Base-by-base conservation (phyloP, 2,113 vertebrate species). In the Mastomys natalensis region DNA sequence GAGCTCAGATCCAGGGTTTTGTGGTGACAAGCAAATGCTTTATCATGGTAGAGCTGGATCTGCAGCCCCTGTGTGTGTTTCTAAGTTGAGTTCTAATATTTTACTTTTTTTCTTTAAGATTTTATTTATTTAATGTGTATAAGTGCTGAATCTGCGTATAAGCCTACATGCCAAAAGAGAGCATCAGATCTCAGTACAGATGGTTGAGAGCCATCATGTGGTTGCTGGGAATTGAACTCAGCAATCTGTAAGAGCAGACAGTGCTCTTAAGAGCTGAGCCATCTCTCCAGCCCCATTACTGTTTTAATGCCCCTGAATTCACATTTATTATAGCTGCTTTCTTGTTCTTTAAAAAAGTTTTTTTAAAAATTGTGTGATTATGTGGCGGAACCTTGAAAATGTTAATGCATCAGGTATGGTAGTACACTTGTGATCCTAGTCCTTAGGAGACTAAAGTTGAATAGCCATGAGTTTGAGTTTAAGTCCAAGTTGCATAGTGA, bases 1-100 rank as follows among this genome's bases (percentile, higher is more conserved):
- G 29, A 66, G 8, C 34, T 51, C 45, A 48, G 64, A 70, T 4
- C 9, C 48, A 40, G 85, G 45, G 48, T 22, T 87, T 87, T 53
- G 22, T 53, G 34, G 24, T 55, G 7, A 29, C 34, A 29, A 51
- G 85, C 34, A 87, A 37, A 86, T 87, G 4, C 21, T 53, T 6
- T 70, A 53, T 31, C 31, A 48, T 6, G 24, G 31, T 51, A 10
- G 70, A 72, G 37, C 62, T 87, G 10, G 34, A 87, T 53, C 34
- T 87, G 45, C 64, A 72, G 31, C 34, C 10, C 19, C 11, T 72
- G 13, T 72, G 68, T n/a, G 13, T 87, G 48, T 72, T 96, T 92
- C 68, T 93, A 77, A 96, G 82, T 93, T 95, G 66, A 58, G 9
- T 87, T 93, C 8, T 93, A 51, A 93, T 94, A 62, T 96, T 37